Percentiles rank a stretch among this genome's conserved stretches.
Conservation (phyloP, 2,797 vertebrate species). For the Darevskia nairensis region DNA sequence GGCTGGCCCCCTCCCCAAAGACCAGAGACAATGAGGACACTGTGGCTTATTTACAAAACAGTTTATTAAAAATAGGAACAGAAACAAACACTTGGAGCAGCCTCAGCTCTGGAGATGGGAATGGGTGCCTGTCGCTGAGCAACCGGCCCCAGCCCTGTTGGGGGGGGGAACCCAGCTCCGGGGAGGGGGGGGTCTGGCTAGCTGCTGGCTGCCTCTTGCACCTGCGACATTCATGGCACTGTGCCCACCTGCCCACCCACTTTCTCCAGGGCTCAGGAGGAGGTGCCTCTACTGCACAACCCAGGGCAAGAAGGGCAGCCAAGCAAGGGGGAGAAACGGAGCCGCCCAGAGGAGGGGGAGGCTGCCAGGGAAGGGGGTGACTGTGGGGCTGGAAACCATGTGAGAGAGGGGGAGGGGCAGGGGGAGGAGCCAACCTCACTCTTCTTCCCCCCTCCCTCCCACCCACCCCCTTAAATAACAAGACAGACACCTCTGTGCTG, state of each 20-base stretch:
- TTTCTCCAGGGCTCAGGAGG: neutral
- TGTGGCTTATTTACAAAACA: conserved; percentile 62
- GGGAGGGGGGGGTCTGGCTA: too few relatives aligned
- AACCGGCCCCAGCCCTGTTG: neutral
- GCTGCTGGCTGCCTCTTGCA: neutral
- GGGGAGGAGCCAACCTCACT: neutral
- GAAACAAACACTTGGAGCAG: conserved; percentile 56
- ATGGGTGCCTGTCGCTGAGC: neutral
- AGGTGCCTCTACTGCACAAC: neutral
- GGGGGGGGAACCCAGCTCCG: neutral
- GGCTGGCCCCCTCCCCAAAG: neutral
- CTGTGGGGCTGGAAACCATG: neutral
- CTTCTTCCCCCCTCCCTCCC: neutral
- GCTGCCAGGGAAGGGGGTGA: neutral
- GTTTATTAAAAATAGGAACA: conserved; percentile 75
- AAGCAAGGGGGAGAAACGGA: neutral
- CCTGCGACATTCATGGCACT: neutral
- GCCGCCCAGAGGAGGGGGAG: neutral
- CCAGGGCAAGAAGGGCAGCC: neutral
- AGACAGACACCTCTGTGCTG: conserved; percentile 65
- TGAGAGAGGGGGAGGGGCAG: neutral
- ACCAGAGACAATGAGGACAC: neutral
- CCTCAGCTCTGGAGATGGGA: neutral
- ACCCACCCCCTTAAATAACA: conserved; percentile 60
- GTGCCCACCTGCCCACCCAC: too few relatives aligned